A percentile compares a stretch with the other conserved stretches of the same genome.
phyloP scores from a whole-genome alignment of 2,888 invertebrate genomes.

The Dicycla oo region DNA sequence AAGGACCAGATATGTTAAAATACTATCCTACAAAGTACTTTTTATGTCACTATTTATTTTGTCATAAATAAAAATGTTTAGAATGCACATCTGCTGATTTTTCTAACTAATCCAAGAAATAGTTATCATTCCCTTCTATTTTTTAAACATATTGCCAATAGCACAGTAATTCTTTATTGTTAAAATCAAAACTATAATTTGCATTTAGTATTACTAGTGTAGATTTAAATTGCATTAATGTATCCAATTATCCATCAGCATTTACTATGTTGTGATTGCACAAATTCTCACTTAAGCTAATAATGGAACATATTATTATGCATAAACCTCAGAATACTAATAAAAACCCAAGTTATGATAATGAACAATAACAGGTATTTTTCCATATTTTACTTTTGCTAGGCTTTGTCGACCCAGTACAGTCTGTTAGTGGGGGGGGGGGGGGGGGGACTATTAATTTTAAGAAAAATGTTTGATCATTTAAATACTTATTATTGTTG shows the following conservation, averaged over 20 bases:
- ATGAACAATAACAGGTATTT: neutral
- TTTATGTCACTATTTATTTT: neutral
- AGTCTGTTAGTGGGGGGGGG: no score
- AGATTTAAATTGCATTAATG: neutral
- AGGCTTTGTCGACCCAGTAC: neutral
- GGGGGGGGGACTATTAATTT: no score
- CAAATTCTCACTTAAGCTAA: neutral
- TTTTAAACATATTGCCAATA: neutral
- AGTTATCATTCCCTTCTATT: no score
- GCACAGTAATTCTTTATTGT: neutral
- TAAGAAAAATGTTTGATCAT: neutral
- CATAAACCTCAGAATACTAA: neutral
- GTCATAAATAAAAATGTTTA: neutral
- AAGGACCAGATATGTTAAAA: no score
- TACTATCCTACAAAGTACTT: neutral
- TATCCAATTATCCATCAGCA: neutral
- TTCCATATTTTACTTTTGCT: neutral
- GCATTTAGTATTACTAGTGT: neutral
- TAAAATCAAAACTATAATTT: neutral
- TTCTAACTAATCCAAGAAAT: neutral
- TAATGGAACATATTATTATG: neutral
- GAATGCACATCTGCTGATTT: neutral
- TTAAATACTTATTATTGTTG: neutral
- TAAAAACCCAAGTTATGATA: neutral
- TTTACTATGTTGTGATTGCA: neutral